Evolutionary conservation across 1,140 invertebrate species (phyloP).

Genomic region (Formica selysi): DNA sequence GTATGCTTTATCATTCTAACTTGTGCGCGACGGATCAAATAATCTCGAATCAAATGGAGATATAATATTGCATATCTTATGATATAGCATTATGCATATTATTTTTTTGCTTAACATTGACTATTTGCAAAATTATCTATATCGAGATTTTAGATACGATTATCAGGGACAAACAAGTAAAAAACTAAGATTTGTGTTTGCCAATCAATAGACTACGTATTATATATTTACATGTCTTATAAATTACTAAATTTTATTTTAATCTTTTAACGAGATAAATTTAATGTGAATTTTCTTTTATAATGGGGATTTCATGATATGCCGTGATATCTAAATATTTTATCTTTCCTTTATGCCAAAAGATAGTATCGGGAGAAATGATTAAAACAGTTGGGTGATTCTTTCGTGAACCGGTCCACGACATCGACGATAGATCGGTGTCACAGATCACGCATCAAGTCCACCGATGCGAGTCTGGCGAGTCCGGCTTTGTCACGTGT

Average conservation of each 20-base stretch:
- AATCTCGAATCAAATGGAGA: slow-evolving; percentile 1
- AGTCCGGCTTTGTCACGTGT: slow-evolving; percentile 29
- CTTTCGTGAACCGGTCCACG: not conserved
- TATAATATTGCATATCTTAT: not conserved
- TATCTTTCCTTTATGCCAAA: not conserved
- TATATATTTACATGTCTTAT: not conserved
- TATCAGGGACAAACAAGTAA: not conserved
- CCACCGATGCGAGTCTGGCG: not conserved
- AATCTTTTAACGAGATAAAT: too few relatives aligned
- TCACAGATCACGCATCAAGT: slow-evolving; percentile 45
- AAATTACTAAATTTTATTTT: too few relatives aligned
- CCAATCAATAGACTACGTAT: not conserved
- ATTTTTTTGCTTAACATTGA: not conserved
- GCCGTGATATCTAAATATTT: not conserved
- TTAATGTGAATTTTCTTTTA: too few relatives aligned
- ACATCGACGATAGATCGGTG: slow-evolving; percentile 52
- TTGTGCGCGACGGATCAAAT: not conserved
- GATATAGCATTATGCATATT: not conserved
- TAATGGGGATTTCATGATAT: too few relatives aligned
- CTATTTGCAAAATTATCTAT: not conserved
- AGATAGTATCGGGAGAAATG: not conserved
- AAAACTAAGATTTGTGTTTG: too few relatives aligned
- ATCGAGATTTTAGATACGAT: not conserved
- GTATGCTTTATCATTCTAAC: slow-evolving; percentile 40
- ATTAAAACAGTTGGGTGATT: not conserved